These are phyloP conservation scores for Tympanoctomys barrerae DNA, from an alignment of 2,797 vertebrate genomes.

Conservation along the genomic window DNA sequence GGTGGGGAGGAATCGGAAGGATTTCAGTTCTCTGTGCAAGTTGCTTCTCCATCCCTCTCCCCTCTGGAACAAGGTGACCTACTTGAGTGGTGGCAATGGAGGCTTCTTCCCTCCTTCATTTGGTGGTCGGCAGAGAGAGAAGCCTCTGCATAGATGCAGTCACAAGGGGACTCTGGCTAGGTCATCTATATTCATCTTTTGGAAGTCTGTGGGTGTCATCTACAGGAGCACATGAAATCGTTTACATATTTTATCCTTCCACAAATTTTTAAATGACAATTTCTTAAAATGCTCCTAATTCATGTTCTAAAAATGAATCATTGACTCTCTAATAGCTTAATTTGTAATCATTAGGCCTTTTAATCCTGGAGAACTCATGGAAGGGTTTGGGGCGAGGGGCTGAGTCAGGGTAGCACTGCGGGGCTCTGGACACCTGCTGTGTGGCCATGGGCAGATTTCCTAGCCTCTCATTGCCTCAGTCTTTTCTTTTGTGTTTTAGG, in stretches of 20 bases:
- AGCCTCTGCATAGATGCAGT: neutral
- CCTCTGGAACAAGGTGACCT: neutral
- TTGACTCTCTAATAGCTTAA: neutral
- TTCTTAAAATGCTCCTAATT: constrained; percentile 61
- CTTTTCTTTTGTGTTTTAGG: neutral
- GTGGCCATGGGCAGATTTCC: constrained; percentile 23
- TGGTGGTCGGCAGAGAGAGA: neutral
- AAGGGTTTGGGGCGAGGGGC: neutral
- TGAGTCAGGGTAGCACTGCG: neutral
- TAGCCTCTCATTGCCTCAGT: neutral
- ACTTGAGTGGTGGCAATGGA: no score
- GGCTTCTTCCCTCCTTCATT: neutral
- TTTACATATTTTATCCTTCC: constrained; percentile 19
- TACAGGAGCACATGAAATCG: constrained; percentile 29
- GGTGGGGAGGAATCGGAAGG: neutral
- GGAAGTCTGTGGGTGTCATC: neutral
- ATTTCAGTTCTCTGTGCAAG: neutral
- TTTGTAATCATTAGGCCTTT: neutral
- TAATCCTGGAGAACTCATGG: neutral
- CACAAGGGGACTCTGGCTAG: neutral
- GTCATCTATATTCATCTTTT: constrained; percentile 30
- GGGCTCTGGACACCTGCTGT: neutral
- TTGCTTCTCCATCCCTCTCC: neutral
- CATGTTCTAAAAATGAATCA: constrained; percentile 48
- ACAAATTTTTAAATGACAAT: constrained; percentile 51